These are phyloP conservation scores for Papilio dardanus DNA, from an alignment of 1,140 invertebrate species.

Conservation along the genomic window DNA sequence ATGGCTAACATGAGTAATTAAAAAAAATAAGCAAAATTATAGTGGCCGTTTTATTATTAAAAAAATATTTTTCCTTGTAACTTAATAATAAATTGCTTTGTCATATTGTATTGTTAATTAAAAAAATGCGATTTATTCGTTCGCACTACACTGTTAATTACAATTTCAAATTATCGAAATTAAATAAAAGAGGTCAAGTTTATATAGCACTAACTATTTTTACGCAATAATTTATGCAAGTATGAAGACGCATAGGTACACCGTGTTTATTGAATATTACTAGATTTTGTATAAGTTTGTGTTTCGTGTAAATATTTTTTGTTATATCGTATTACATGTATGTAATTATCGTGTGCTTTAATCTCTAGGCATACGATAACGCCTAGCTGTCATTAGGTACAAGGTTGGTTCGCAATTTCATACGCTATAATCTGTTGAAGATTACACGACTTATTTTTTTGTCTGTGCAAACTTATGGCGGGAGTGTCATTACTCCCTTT, in stretches of 20 bases:
- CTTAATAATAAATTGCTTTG: not conserved
- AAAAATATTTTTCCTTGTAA: too few relatives aligned
- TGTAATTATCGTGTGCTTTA: constrained; percentile 28
- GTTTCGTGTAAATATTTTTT: not conserved
- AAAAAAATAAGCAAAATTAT: too few relatives aligned
- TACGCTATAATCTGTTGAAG: constrained; percentile 31
- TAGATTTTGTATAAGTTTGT: not conserved
- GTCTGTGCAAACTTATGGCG: not conserved
- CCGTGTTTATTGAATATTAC: not conserved
- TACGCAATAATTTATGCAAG: not conserved
- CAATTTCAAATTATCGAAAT: not conserved
- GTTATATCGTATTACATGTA: constrained; percentile 11
- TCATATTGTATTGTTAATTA: not conserved
- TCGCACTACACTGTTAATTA: not conserved
- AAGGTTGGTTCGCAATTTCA: constrained; percentile 34
- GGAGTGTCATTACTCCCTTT: too few relatives aligned
- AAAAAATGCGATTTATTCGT: not conserved
- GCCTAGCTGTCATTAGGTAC: constrained; percentile 31
- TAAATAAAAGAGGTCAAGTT: not conserved
- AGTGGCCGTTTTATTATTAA: too few relatives aligned
- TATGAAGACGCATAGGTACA: not conserved
- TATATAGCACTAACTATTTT: not conserved
- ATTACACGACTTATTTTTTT: constrained; percentile 26
- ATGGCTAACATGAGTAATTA: too few relatives aligned
- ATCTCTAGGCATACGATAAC: constrained; percentile 25